A percentile compares a stretch with the other conserved stretches of the same genome.
Evolutionary conservation across 2,888 invertebrate genomes (phyloP).

Genomic region (Parelbella ahira): DNA sequence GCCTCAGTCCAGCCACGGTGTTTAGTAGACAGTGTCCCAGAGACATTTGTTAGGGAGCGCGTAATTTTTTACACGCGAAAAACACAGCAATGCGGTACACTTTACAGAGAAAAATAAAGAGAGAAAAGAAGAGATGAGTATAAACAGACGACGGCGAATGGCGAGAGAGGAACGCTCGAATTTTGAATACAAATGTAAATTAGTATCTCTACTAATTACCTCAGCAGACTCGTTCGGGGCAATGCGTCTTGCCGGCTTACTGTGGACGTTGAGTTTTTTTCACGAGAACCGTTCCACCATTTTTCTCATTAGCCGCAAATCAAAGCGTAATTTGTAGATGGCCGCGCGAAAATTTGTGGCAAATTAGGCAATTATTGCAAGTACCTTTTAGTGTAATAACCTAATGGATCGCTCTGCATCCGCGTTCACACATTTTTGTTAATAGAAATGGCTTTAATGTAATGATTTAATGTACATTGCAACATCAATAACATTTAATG

Average conservation of each 20-base stretch:
- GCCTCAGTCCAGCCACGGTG: slow-evolving; percentile 34
- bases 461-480: too few species aligned
- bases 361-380: slow-evolving; percentile 27
- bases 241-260: slow-evolving; percentile 78
- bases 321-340: slow-evolving; percentile 49
- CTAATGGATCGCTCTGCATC: slow-evolving; percentile 17
- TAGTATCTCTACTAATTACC: slow-evolving; percentile 81
- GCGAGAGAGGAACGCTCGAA: slow-evolving; percentile 76
- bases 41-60: slow-evolving; percentile 68
- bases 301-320: slow-evolving; percentile 65
- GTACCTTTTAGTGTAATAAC: slow-evolving; percentile 27
- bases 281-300: slow-evolving; percentile 61
- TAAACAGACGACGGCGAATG: slow-evolving; percentile 78
- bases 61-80: slow-evolving; percentile 77
- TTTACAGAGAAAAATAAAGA: slow-evolving; percentile 64
- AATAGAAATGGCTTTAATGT: slow-evolving; percentile 18
- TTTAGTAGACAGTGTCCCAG: slow-evolving; percentile 57
- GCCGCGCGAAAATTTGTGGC: slow-evolving; percentile 26
- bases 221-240: slow-evolving; percentile 71
- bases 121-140: slow-evolving; percentile 72
- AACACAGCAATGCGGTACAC: slow-evolving; percentile 78
- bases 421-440: slow-evolving; percentile 22
- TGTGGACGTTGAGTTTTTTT: slow-evolving; percentile 66
- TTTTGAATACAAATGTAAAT: slow-evolving; percentile 82
- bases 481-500: too few species aligned